Evolutionary conservation across 2,888 invertebrate genomes (phyloP).

Genomic region (Teleogryllus oceanicus): DNA sequence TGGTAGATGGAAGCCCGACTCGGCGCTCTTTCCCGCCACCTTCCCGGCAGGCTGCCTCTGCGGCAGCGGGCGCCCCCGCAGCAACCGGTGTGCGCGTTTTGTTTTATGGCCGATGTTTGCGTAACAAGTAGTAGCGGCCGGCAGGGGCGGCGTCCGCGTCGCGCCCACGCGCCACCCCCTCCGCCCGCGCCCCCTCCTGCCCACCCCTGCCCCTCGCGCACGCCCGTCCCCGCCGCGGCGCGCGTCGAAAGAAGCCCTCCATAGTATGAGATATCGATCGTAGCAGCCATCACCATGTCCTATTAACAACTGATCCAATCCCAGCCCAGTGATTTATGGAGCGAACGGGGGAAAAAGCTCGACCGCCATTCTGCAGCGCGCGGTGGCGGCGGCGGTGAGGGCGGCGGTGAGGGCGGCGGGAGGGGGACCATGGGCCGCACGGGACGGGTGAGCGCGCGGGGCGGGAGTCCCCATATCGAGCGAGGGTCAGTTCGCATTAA

Average conservation of each 20-base stretch:
- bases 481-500: conserved; percentile 23
- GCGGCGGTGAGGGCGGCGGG: background rate
- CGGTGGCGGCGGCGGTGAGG: background rate
- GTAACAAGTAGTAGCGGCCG: background rate
- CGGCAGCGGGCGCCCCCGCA: too few relatives aligned
- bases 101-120: background rate
- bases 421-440: background rate
- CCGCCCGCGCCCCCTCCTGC: too few relatives aligned
- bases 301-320: conserved; percentile 34
- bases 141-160: background rate
- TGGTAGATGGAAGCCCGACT: too few relatives aligned
- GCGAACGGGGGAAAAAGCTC: conserved; percentile 26
- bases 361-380: background rate
- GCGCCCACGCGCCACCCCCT: too few relatives aligned
- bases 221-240: background rate
- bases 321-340: conserved; percentile 32
- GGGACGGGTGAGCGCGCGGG: background rate
- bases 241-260: conserved; percentile 25
- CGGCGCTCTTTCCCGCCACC: too few relatives aligned
- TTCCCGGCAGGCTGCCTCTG: too few relatives aligned
- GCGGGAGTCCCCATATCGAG: background rate
- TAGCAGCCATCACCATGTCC: conserved; percentile 28
- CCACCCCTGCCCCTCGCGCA: background rate
- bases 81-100: background rate
- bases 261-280: conserved; percentile 35